Percentiles rank a stretch among this genome's conserved stretches.
These are phyloP conservation scores for Zhuqinia jingwanae DNA, from an alignment of 2,888 invertebrate species.

Conservation along the genomic window DNA sequence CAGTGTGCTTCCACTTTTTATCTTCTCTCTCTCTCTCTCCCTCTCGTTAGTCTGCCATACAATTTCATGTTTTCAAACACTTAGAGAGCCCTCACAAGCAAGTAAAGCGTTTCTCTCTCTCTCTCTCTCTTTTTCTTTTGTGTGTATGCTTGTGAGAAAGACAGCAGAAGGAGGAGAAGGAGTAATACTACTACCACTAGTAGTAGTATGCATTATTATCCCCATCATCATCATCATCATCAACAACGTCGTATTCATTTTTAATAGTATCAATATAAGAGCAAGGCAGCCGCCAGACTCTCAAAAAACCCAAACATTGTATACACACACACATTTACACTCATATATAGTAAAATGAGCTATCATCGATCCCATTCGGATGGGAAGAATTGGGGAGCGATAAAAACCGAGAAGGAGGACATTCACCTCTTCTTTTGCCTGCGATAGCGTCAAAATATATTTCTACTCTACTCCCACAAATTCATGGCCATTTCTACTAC, in stretches of 20 bases:
- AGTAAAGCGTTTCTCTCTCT: neutral
- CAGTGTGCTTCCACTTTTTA: neutral
- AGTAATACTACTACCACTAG: no score
- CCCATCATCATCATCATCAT: neutral
- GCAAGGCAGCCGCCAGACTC: neutral
- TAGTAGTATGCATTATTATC: conserved; percentile 15
- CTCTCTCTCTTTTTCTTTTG: neutral
- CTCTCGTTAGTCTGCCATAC: neutral
- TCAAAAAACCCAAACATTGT: conserved; percentile 9
- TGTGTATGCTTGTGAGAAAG: neutral
- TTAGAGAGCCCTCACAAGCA: neutral
- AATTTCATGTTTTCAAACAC: conserved; percentile 36
- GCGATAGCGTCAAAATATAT: conserved; percentile 76
- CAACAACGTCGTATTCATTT: neutral
- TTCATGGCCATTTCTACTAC: conserved; percentile 68
- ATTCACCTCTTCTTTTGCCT: conserved; percentile 73
- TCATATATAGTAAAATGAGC: neutral
- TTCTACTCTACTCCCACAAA: conserved; percentile 68
- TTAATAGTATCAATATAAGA: neutral
- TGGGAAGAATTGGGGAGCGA: conserved; percentile 58
- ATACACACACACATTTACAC: conserved; percentile 18
- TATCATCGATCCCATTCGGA: conserved; percentile 61
- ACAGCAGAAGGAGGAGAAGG: neutral
- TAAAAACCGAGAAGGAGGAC: conserved; percentile 74
- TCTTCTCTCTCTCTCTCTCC: neutral